Base-by-base conservation (phyloP, 2,113 vertebrate species). In the Lontra canadensis region DNA sequence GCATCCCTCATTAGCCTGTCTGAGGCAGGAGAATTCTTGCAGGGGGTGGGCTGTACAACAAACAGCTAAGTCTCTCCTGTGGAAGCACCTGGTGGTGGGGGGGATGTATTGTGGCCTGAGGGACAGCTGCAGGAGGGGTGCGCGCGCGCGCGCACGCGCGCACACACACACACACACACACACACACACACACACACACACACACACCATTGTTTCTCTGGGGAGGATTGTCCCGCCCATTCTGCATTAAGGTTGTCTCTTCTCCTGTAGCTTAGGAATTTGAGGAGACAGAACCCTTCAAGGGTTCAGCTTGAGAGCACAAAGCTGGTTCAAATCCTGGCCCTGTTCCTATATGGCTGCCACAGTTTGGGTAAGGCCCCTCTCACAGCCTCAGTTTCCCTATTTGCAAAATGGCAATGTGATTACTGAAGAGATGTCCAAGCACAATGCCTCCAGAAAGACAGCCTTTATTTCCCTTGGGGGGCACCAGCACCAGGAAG, bases 331-430 rank as follows among this genome's bases (percentile, higher is more conserved):
- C 42, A 69, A 94, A 86, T 81, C 85, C 44, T 76, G 25, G 39
- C 63, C 55, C 26, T 52, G 4, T 29, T 91, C 34, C 55, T 59
- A 15, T 76, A 73, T 2, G 26, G 17, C 79, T 47, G 7, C 69
- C 67, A 34, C 25, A 36, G 42, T 52, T 80, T 78, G n/a, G 36
- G 12, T 81, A 91, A 79, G 80, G 92, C 71, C 59, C 17, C 1
- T 67, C 74, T 88, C 34, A 44, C 52, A 94, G 34, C 87, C 80
- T 95, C 80, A 49, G 73, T 97, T 92, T 93, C 61, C 69, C 94
- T 83, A 94, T 61, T 86, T 78, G 76, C 94, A 85, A 93, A 97
- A 85, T 88, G 36, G 71, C 42, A 95, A 81, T 93, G 49, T 12
- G 26, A 39, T 86, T 71, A 71, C 57, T 91, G 78, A 93, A 73